Evolutionary conservation across 2,888 invertebrate species (phyloP).

Genomic region (Nephrotoma guestfalica): DNA sequence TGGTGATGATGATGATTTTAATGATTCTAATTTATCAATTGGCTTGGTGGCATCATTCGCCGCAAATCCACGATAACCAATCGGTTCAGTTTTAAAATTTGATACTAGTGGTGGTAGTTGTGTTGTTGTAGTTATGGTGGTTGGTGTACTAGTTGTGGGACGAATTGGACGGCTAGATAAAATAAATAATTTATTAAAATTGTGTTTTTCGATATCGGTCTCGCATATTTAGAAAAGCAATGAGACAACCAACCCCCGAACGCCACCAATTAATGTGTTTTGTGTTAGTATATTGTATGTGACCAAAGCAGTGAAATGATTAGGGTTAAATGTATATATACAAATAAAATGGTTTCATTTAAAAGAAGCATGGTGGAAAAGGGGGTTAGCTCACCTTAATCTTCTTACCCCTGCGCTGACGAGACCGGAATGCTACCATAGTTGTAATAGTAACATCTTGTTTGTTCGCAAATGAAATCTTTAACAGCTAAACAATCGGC

Average conservation of each 20-base stretch:
- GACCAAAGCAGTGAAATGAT: neutral
- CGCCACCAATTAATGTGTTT: conserved; percentile 3
- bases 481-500: conserved; percentile 70
- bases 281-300: neutral
- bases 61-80: neutral
- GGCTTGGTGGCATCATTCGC: neutral
- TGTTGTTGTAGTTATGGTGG: conserved; percentile 17
- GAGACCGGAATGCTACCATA: conserved; percentile 82
- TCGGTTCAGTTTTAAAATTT: neutral
- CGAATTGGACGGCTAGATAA: conserved; percentile 25
- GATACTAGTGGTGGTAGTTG: conserved; percentile 14
- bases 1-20: conserved; percentile 4
- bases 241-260: neutral
- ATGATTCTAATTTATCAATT: neutral
- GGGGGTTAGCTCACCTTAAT: conserved; percentile 34
- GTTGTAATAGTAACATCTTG: conserved; percentile 81
- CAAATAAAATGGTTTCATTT: neutral
- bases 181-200: conserved; percentile 6
- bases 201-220: neutral
- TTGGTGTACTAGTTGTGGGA: conserved; percentile 13
- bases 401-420: conserved; percentile 78
- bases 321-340: neutral
- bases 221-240: neutral
- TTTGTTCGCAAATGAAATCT: conserved; percentile 83
- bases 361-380: conserved; percentile 7